Evolutionary conservation across 2,797 vertebrate genomes (phyloP).

Genomic region (Urophycis tenuis): DNA sequence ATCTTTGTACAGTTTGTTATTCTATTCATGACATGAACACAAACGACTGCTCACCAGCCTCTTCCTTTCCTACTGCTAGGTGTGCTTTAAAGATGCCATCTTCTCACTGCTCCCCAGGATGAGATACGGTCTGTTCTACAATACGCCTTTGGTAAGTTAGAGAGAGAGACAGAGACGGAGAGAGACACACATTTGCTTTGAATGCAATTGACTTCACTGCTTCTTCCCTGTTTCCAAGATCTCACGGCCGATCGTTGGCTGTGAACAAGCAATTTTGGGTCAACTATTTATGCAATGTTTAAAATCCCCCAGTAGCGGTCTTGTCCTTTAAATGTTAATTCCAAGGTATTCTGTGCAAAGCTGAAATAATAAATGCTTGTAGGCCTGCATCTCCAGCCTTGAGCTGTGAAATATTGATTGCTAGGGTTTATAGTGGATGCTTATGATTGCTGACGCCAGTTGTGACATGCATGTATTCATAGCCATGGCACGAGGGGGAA

Average conservation of each 20-base stretch:
- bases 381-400: constrained; percentile 39
- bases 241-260: constrained; percentile 17
- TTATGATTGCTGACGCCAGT: constrained; percentile 43
- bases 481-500: constrained; percentile 27
- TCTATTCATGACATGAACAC: not conserved
- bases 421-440: constrained; percentile 47
- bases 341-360: constrained; percentile 51
- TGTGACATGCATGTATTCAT: constrained; percentile 44
- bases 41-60: not conserved
- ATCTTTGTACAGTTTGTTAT: too few species aligned
- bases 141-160: constrained; percentile 88
- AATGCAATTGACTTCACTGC: constrained; percentile 3
- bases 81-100: constrained; percentile 89
- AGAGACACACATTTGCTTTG: constrained; percentile 4
- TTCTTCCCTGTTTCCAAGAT: constrained; percentile 2
- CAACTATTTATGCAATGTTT: constrained; percentile 50
- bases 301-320: constrained; percentile 28
- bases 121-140: constrained; percentile 95
- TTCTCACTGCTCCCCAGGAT: constrained; percentile 94
- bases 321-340: constrained; percentile 65
- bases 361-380: constrained; percentile 48
- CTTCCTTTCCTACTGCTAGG: constrained; percentile 59
- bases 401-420: constrained; percentile 62
- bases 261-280: constrained; percentile 37
- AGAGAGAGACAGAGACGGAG: too few species aligned